These are phyloP conservation scores for Venustoraphidia nigricollis DNA, from an alignment of 2,888 invertebrate genomes.

Conservation along the genomic window DNA sequence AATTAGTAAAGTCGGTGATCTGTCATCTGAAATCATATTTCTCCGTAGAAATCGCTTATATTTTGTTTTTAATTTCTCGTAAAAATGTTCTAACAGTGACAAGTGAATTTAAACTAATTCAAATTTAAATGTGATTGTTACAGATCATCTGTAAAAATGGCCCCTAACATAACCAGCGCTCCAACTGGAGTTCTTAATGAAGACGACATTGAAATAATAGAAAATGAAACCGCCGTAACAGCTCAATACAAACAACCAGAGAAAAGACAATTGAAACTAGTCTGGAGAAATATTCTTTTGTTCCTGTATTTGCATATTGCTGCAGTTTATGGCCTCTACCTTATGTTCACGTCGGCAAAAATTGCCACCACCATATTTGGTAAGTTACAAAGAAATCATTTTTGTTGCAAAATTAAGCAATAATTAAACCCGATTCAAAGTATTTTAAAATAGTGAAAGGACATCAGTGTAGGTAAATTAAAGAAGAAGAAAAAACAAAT, in stretches of 20 bases:
- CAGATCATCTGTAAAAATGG: conserved; percentile 16
- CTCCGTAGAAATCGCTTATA: too few species aligned
- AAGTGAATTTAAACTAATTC: too few species aligned
- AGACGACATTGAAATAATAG: conserved; percentile 46
- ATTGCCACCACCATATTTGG: conserved; percentile 54
- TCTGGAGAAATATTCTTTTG: conserved; percentile 73
- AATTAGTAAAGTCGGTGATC: too few species aligned
- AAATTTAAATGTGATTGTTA: neutral
- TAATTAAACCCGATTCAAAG: neutral
- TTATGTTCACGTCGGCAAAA: conserved; percentile 58
- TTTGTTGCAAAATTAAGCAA: neutral
- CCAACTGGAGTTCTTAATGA: conserved; percentile 48
- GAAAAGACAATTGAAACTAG: conserved; percentile 39
- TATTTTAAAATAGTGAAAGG: neutral
- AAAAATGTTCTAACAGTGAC: too few species aligned
- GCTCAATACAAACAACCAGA: conserved; percentile 24
- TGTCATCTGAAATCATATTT: too few species aligned
- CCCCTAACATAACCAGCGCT: conserved; percentile 21
- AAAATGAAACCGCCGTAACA: conserved; percentile 32
- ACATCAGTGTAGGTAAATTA: neutral
- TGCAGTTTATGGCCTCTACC: conserved; percentile 59
- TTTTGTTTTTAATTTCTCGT: too few species aligned
- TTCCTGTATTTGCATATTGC: conserved; percentile 62
- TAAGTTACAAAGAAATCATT: conserved; percentile 29
- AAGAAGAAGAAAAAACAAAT: too few species aligned